Evolutionary conservation across 2,888 invertebrate species (phyloP).

Genomic region (Meliscaeva auricollis): DNA sequence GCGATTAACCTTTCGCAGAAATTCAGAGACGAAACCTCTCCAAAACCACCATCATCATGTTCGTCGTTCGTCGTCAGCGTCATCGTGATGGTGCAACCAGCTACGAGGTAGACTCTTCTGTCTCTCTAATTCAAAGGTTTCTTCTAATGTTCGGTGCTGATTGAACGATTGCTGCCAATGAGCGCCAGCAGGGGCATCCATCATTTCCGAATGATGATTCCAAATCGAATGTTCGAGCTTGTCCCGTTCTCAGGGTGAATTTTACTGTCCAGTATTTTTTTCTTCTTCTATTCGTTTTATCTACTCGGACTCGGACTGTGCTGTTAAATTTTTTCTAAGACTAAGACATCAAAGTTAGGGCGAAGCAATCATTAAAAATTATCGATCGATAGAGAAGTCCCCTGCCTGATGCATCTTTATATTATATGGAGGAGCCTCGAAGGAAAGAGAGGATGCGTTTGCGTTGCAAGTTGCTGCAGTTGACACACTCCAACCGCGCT

Average conservation of each 20-base stretch:
- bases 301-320: not conserved
- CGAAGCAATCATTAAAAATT: conserved; percentile 73
- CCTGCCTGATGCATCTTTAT: not conserved
- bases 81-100: not conserved
- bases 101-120: conserved; percentile 12
- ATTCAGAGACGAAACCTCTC: conserved; percentile 46
- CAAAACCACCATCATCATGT: conserved; percentile 11
- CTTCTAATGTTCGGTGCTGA: conserved; percentile 61
- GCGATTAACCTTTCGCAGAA: conserved; percentile 74
- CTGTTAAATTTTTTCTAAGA: conserved; percentile 60
- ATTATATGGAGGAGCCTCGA: no score
- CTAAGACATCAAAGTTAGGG: conserved; percentile 75
- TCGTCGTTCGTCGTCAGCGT: conserved; percentile 2
- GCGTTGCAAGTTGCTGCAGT: conserved; percentile 71
- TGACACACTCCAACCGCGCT: conserved; percentile 74
- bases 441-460: conserved; percentile 62
- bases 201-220: conserved; percentile 59
- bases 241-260: conserved; percentile 49
- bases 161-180: conserved; percentile 75
- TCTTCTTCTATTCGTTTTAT: conserved; percentile 10
- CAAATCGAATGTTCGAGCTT: conserved; percentile 46
- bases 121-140: conserved; percentile 55
- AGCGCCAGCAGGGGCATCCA: conserved; percentile 61
- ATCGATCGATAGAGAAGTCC: conserved; percentile 69
- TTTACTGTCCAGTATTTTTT: conserved; percentile 5